Percentiles rank a stretch among this genome's conserved stretches.
phyloP scores from a whole-genome alignment of 1,140 invertebrate genomes.

The Chironomus tepperi region DNA sequence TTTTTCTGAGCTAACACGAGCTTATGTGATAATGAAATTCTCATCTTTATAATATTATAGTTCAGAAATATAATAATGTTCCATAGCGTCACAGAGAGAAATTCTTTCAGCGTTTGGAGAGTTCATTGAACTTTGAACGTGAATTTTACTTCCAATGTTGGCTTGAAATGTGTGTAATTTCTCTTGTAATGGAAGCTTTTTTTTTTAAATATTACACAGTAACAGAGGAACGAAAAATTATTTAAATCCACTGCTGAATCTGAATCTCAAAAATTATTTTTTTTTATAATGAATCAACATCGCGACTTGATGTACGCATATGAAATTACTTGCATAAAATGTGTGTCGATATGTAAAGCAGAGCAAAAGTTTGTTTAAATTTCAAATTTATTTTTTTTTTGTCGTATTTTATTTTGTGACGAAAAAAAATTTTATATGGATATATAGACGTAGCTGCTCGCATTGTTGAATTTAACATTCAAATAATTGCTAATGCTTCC shows the following conservation, averaged over 20 bases:
- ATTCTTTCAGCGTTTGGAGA: not conserved
- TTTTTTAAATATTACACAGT: too few species aligned
- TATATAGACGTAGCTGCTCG: not conserved
- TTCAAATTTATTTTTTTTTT: not conserved
- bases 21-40: not conserved
- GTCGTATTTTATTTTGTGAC: too few species aligned
- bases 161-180: slow-evolving; percentile 2
- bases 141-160: slow-evolving; percentile 15
- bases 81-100: slow-evolving; percentile 9
- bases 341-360: slow-evolving; percentile 12
- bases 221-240: too few species aligned
- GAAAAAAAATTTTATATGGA: too few species aligned
- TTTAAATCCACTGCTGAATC: too few species aligned
- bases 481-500: slow-evolving; percentile 2
- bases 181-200: not conserved
- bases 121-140: slow-evolving; percentile 22
- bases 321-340: slow-evolving; percentile 14
- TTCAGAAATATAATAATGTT: not conserved
- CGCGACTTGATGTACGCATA: not conserved
- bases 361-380: slow-evolving; percentile 14
- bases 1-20: not conserved
- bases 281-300: not conserved
- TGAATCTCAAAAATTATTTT: too few species aligned
- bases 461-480: not conserved
- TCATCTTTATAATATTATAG: not conserved